Evolutionary conservation across 2,888 invertebrate genomes (phyloP).

Genomic region (Eulithis prunata): DNA sequence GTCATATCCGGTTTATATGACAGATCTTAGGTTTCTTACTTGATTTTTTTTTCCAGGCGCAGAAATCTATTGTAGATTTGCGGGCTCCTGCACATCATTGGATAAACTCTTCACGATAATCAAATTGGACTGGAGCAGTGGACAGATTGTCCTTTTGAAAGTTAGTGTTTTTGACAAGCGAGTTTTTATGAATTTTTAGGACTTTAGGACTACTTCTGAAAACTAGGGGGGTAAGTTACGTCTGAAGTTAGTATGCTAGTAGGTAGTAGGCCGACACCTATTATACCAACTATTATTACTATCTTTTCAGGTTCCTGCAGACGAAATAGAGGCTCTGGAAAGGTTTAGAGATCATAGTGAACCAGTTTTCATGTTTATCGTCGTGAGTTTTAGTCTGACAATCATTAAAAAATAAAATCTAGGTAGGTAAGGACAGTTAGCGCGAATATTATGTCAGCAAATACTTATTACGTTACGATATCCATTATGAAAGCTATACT

Average conservation of each 20-base stretch:
- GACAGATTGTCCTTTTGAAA: slow-evolving; percentile 64
- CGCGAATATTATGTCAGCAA: too few relatives aligned
- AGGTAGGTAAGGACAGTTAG: too few relatives aligned
- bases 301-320: slow-evolving; percentile 61
- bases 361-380: slow-evolving; percentile 70
- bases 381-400: slow-evolving; percentile 51
- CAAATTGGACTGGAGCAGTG: slow-evolving; percentile 72
- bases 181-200: background rate
- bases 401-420: too few relatives aligned
- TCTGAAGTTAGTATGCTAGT: too few relatives aligned
- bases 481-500: too few relatives aligned
- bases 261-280: too few relatives aligned
- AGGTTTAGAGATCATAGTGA: slow-evolving; percentile 69
- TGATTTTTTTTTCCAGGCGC: slow-evolving; percentile 56
- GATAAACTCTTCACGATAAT: slow-evolving; percentile 64
- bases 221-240: too few relatives aligned
- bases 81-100: slow-evolving; percentile 65
- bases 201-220: too few relatives aligned
- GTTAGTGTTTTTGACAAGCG: slow-evolving; percentile 46
- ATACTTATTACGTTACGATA: too few relatives aligned
- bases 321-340: slow-evolving; percentile 60
- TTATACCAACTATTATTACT: background rate
- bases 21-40: too few relatives aligned
- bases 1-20: too few relatives aligned
- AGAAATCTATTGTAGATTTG: slow-evolving; percentile 64